phyloP scores from a whole-genome alignment of 2,113 vertebrate genomes.

The Centropus unirufus region DNA sequence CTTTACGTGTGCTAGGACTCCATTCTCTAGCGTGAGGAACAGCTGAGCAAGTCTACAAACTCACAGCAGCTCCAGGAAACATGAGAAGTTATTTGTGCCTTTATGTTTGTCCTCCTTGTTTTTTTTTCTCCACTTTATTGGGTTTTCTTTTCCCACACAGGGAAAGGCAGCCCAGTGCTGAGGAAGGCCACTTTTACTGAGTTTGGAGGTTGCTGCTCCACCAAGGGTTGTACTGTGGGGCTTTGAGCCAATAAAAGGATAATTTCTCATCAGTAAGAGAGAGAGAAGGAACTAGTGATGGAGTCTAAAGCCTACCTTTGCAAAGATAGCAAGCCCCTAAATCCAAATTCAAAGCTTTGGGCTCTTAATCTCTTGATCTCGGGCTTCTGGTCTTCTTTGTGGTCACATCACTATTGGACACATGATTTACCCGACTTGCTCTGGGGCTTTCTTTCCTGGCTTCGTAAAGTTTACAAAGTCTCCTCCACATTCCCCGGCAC shows the following conservation, averaged over 20 bases:
- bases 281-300: not conserved
- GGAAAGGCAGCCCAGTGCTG: not conserved
- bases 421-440: not conserved
- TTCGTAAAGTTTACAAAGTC: not conserved
- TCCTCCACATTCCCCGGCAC: accelerated
- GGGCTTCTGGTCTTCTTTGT: not conserved
- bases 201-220: not conserved
- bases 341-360: not conserved
- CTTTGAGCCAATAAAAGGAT: not conserved
- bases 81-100: not conserved
- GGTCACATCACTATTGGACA: not conserved
- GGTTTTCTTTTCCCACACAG: accelerated
- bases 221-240: not conserved
- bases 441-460: not conserved
- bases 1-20: not conserved
- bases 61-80: not conserved
- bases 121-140: not conserved
- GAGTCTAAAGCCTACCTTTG: not conserved
- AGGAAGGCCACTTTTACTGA: not conserved
- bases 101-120: not conserved
- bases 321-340: not conserved
- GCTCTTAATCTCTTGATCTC: too few relatives aligned
- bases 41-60: not conserved
- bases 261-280: not conserved
- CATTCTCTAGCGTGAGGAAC: not conserved